phyloP scores from a whole-genome alignment of 2,113 vertebrate genomes.

The Megaleporinus macrocephalus region DNA sequence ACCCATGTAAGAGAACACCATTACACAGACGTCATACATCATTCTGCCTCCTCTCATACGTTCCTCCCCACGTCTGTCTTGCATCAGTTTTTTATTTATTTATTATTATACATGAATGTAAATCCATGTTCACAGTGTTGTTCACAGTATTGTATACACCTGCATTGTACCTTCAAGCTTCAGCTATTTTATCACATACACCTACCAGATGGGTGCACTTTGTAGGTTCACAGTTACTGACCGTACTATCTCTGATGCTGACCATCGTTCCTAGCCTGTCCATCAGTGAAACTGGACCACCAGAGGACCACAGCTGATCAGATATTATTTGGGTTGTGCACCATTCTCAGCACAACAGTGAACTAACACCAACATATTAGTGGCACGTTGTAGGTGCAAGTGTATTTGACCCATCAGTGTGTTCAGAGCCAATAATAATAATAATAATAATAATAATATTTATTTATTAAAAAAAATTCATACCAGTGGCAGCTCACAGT shows the following conservation, averaged over 20 bases:
- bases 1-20: conserved; percentile 90
- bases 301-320: background rate
- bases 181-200: background rate
- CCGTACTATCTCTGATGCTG: background rate
- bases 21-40: conserved; percentile 40
- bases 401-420: background rate
- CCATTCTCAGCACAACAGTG: background rate
- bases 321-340: background rate
- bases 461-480: too few species aligned
- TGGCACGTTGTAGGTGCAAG: background rate
- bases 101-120: too few species aligned
- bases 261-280: too few species aligned
- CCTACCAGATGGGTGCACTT: background rate
- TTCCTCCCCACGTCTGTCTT: conserved; percentile 3
- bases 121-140: background rate
- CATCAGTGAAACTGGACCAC: background rate
- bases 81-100: conserved; percentile 20
- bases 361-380: background rate
- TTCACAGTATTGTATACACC: background rate
- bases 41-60: background rate
- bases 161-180: background rate
- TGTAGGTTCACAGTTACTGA: background rate
- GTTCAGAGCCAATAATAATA: too few species aligned
- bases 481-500: too few species aligned
- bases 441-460: too few species aligned